Evolutionary conservation across 2,888 invertebrate species (phyloP).

Genomic region (Fragum whitleyi): DNA sequence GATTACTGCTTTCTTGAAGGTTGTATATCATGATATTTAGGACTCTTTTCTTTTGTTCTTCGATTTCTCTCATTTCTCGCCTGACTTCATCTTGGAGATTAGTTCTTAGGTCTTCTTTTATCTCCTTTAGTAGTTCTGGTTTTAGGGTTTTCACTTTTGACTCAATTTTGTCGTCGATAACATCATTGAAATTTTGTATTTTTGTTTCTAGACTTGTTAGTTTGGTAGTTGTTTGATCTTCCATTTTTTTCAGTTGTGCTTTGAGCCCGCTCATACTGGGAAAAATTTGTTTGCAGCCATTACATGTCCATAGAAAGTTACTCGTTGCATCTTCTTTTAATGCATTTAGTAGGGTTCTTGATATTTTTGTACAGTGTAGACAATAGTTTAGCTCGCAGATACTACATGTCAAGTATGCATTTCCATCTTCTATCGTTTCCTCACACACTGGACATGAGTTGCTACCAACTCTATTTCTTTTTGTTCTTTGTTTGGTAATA

Average conservation of each 20-base stretch:
- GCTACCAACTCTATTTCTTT: too few relatives aligned
- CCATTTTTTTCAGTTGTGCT: neutral
- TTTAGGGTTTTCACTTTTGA: neutral
- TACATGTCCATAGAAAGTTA: neutral
- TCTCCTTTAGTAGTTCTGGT: neutral
- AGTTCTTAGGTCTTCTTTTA: neutral
- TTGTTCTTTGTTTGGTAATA: too few relatives aligned
- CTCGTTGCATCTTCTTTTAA: neutral
- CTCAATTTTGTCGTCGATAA: neutral
- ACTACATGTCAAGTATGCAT: too few relatives aligned
- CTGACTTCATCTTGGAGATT: neutral
- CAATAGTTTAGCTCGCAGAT: too few relatives aligned
- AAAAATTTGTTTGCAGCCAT: slow-evolving; percentile 2
- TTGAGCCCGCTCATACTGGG: neutral
- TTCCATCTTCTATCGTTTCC: too few relatives aligned
- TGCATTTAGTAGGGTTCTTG: neutral
- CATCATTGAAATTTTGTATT: neutral
- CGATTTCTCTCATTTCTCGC: too few relatives aligned
- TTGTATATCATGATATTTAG: neutral
- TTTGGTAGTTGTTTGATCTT: neutral
- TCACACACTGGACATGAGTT: too few relatives aligned
- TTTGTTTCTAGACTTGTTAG: neutral
- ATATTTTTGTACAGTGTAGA: neutral
- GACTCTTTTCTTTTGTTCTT: neutral
- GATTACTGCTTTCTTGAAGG: neutral